Conservation (phyloP, 2,888 invertebrate genomes). For the Folsomia manolachei region DNA sequence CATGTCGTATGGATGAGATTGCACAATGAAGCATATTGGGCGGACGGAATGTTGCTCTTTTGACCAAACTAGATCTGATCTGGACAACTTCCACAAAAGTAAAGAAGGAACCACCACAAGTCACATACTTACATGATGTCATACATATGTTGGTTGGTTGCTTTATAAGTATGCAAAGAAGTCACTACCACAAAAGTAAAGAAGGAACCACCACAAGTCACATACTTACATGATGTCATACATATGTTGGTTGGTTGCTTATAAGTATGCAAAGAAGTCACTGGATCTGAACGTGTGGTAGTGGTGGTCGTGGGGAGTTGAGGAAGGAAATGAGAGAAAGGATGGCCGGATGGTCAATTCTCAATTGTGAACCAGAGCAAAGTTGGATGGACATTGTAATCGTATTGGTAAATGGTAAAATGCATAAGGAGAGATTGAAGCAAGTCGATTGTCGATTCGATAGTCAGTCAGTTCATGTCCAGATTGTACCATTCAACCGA, state of each 20-base stretch:
- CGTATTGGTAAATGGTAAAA: conserved; percentile 7
- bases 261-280: not conserved
- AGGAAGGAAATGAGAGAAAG: conserved; percentile 4
- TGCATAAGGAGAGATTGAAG: not conserved
- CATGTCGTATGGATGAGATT: not conserved
- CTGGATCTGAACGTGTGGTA: not conserved
- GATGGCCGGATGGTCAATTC: conserved; percentile 7
- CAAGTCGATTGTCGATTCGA: not conserved
- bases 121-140: not conserved
- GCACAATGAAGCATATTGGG: not conserved
- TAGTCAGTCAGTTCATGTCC: not conserved
- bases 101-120: not conserved
- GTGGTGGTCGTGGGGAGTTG: not conserved
- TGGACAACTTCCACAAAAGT: not conserved
- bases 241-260: not conserved
- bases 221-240: not conserved
- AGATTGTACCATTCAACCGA: not conserved
- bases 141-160: not conserved
- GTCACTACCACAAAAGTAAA: not conserved
- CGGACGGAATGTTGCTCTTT: not conserved
- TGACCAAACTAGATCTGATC: not conserved
- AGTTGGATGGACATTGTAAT: not conserved
- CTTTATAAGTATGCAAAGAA: not conserved
- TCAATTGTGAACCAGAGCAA: not conserved
- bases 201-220: not conserved